A percentile compares a stretch with the other conserved stretches of the same genome.
These are phyloP conservation scores for Nyctereutes procyonoides DNA, from an alignment of 2,113 vertebrate species.

Conservation along the genomic window DNA sequence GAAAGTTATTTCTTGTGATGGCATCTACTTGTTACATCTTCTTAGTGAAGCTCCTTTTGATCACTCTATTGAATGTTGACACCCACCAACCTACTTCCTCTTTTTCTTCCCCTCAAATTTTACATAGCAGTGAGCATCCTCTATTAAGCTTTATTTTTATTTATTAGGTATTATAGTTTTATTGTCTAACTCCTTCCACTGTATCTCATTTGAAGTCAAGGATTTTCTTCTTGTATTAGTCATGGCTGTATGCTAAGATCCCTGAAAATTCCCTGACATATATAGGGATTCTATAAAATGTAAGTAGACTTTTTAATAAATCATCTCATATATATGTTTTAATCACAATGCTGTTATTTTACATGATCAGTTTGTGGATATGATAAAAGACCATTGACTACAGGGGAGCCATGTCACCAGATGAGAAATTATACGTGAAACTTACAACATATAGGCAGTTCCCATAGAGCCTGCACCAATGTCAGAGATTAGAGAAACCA, in stretches of 20 bases:
- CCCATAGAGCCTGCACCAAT: fast-evolving
- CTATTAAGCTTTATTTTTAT: not conserved
- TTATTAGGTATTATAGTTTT: not conserved
- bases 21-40: not conserved
- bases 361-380: fast-evolving
- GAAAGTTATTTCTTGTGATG: not conserved
- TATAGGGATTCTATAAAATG: not conserved
- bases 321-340: not conserved
- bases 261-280: not conserved
- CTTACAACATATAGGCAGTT: not conserved
- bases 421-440: fast-evolving
- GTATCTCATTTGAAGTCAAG: not conserved
- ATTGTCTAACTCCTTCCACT: not conserved
- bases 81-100: not conserved
- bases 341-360: not conserved
- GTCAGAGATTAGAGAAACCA: not conserved
- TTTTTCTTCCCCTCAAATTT: not conserved
- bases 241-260: not conserved
- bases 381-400: not conserved
- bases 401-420: not conserved
- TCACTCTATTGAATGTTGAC: not conserved
- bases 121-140: not conserved
- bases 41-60: not conserved
- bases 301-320: not conserved
- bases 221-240: not conserved